These are phyloP conservation scores for Oscheius onirici DNA, from an alignment of 2,888 invertebrate species.

Conservation along the genomic window DNA sequence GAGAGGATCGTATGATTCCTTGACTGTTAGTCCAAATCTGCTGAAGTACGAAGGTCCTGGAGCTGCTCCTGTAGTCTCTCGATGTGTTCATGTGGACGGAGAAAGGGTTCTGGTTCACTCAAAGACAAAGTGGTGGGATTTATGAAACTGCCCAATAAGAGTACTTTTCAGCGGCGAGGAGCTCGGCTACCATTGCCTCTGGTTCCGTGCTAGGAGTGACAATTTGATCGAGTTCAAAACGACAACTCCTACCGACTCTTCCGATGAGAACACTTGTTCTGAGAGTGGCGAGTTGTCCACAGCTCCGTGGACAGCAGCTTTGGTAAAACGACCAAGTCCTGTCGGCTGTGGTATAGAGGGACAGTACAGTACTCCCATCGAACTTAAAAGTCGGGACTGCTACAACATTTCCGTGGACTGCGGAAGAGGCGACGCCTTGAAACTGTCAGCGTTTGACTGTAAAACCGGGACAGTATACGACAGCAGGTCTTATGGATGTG, in stretches of 20 bases:
- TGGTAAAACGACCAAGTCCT: slow-evolving; percentile 41
- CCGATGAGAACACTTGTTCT: slow-evolving; percentile 42
- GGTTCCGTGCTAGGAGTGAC: slow-evolving; percentile 59
- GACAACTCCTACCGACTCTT: slow-evolving; percentile 44
- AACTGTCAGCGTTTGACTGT: slow-evolving; percentile 55
- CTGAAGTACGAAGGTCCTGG: slow-evolving; percentile 45
- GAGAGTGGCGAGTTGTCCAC: slow-evolving; percentile 41
- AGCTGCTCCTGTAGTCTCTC: slow-evolving; percentile 50
- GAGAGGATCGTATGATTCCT: slow-evolving; percentile 57
- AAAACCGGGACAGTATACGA: slow-evolving; percentile 56
- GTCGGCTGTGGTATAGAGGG: slow-evolving; percentile 51
- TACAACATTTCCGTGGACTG: slow-evolving; percentile 59
- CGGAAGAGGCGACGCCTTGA: slow-evolving; percentile 40
- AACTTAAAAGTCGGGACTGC: slow-evolving; percentile 46
- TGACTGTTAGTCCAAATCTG: slow-evolving; percentile 47
- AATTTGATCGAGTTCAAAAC: slow-evolving; percentile 63
- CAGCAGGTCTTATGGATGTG: slow-evolving; percentile 53
- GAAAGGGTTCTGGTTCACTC: slow-evolving; percentile 60
- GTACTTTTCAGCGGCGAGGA: slow-evolving; percentile 57
- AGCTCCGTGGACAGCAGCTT: slow-evolving; percentile 46
- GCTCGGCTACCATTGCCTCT: slow-evolving; percentile 62
- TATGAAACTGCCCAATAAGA: not conserved
- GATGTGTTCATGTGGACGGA: slow-evolving; percentile 56
- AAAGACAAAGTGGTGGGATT: slow-evolving; percentile 55
- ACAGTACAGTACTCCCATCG: slow-evolving; percentile 50